Evolutionary conservation across 2,113 vertebrate species (phyloP), one percentile per base, ranked within the genome.

Genomic region (Bucco capensis): DNA sequence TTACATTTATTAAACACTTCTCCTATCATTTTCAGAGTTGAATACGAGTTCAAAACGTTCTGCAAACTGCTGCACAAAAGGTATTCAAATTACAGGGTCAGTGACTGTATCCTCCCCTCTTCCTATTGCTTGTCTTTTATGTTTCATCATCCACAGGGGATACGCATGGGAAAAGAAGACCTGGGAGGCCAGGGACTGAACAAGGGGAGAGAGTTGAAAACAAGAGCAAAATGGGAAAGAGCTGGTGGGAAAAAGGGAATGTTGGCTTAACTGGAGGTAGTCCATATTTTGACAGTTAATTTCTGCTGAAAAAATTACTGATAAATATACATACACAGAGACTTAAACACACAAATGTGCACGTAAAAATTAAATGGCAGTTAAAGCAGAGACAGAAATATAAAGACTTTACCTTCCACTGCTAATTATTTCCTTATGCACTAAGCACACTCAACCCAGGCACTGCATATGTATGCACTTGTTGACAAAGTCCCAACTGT

Each of bases 391-490:
- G 74, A 42, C 46, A 76, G 49, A 58, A 92, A 89, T 66, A 75
- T 79, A 92, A 94, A 35, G 17, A 92, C 50, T 93, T 88, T 86
- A 69, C 40, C 54, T 86, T 88, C 77, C 73, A 54, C 83, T 65
- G 66, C 42, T 93, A 96, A 94, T 86, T 88, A 86, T 42, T 96
- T 93, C 93, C 92, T 89, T 84, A 96, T 85, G 93, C 3, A 4
- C 50, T 65, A 57, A 88, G 74, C 65, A 62, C 71, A 72, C 22
- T 82, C 53, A 73, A 61, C 62, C 8, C 81, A 86, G 67, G 50
- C 83, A 72, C 58, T 53, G 51, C 83, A 90, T 71, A 88, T 92
- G 88, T 88, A 86, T 70, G 70, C 91, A 80, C 86, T 94, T 92
- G 89, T 62, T 92, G 94, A 96, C 86, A 86, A 94, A 89, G 74